Evolutionary conservation across 2,797 vertebrate genomes (phyloP).

Genomic region (Pseudotriccus pelzelni): DNA sequence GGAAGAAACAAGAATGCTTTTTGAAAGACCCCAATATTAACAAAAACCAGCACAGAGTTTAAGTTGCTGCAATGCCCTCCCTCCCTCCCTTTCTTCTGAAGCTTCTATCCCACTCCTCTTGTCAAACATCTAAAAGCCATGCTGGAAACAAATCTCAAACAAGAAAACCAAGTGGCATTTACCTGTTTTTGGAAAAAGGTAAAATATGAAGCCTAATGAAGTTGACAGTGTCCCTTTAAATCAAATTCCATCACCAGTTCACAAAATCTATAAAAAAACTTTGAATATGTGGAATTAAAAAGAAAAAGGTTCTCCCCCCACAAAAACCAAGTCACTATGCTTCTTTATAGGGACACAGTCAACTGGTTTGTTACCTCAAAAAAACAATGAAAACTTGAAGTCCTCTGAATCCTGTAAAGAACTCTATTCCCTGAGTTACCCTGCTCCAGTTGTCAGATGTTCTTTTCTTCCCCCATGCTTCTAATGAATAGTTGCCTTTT

Average conservation of each 20-base stretch:
- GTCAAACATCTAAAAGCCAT: slow-evolving; percentile 31
- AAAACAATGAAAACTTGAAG: not conserved
- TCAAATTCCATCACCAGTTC: slow-evolving; percentile 50
- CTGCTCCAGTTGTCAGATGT: not conserved
- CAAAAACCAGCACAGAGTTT: not conserved
- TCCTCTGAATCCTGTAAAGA: not conserved
- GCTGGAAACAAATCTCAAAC: slow-evolving; percentile 32
- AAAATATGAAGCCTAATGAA: slow-evolving; percentile 48
- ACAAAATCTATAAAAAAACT: slow-evolving; percentile 39
- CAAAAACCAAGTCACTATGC: not conserved
- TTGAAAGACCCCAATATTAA: not conserved
- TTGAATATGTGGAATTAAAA: slow-evolving; percentile 27
- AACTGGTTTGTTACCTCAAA: not conserved
- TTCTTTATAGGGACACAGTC: slow-evolving; percentile 36
- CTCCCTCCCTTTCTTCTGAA: not conserved
- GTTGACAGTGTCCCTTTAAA: slow-evolving; percentile 47
- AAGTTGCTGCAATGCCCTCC: not conserved
- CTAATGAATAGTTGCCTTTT: slow-evolving; percentile 24
- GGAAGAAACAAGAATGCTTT: not conserved
- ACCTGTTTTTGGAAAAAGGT: slow-evolving; percentile 48
- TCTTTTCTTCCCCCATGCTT: not conserved
- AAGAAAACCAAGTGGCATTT: slow-evolving; percentile 37
- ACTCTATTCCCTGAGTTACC: not conserved
- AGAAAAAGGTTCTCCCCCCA: not conserved
- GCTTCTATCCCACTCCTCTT: not conserved